Evolutionary conservation across 2,888 invertebrate species (phyloP).

Genomic region (Diplolepis rosae): DNA sequence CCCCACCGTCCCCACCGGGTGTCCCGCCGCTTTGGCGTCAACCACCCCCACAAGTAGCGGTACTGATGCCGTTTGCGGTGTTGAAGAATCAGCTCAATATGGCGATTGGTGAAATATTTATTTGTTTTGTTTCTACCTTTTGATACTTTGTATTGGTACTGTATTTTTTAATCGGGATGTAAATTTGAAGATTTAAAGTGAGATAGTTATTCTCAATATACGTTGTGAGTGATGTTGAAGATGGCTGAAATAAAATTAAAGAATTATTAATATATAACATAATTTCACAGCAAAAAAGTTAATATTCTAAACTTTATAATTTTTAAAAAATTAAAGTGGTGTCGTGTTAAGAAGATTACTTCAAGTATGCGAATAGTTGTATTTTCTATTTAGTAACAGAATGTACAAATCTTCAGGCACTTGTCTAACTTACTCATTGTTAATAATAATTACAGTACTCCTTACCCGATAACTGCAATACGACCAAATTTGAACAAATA

Average conservation of each 20-base stretch:
- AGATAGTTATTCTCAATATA: not conserved
- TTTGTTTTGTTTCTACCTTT: not conserved
- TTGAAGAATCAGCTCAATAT: constrained; percentile 26
- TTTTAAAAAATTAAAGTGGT: no score
- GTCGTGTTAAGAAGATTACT: not conserved
- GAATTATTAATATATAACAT: not conserved
- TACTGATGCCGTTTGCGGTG: constrained; percentile 16
- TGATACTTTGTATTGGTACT: not conserved
- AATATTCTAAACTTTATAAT: no score
- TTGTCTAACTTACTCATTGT: not conserved
- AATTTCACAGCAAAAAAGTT: no score
- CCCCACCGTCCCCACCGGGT: constrained; percentile 16
- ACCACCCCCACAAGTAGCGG: not conserved
- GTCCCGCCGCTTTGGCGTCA: constrained; percentile 18
- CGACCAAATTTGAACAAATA: not conserved
- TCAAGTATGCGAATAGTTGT: not conserved
- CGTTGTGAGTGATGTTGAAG: not conserved
- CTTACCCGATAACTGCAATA: not conserved
- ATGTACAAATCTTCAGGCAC: not conserved
- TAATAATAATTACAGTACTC: not conserved
- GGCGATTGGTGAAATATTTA: constrained; percentile 7
- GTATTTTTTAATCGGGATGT: not conserved
- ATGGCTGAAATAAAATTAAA: not conserved
- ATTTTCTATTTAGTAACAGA: not conserved
- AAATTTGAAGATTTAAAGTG: not conserved